Evolutionary conservation across 2,888 invertebrate genomes (phyloP), one percentile per base, ranked within the genome.

Genomic region (Pollenia angustigena): DNA sequence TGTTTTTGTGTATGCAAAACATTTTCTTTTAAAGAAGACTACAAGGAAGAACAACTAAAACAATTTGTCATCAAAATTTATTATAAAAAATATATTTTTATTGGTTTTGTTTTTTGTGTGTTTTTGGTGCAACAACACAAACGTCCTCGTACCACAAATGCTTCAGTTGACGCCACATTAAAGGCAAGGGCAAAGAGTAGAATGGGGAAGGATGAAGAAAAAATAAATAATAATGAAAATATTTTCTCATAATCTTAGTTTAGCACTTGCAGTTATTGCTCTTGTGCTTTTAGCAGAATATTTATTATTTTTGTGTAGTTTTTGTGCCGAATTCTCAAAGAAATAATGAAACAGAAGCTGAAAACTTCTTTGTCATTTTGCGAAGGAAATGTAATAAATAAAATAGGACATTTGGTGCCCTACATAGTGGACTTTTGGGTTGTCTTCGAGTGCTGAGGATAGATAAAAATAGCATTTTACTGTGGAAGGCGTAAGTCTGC

Each of bases 31-130:
- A 32, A 6, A 32, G 0, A 32, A 32, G 32, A 6, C 32, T 32
- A 54, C 52, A 80, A 74, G 64, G 64, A 81, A 81, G 46, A 54
- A 54, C 12, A 74, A 79, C 44, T 42, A 54, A 69, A 69, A 64
- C 16, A 76, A 76, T 80, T 83, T 86, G 81, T 85, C 85, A 85
- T 68, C 58, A 69, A 81, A 78, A 78, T 60, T 75, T 60, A 72
- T 85, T 76, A 85, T 78, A 60, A 74, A 23, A 58, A 58, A n/a
- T 58, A 9, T 23, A 8, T 2, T 48, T 74, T 40, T 32, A 1
- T 69, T 69, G 1, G 52, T 32, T n/a, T 18, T 9, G 6, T 0
- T 48, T 42, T 8, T 18, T 52, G n/a, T 75, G 32, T 16, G 18
- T 52, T 40, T 69, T 32, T 32, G 32, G 32, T 42, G 60, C 60